Evolutionary conservation across 2,888 invertebrate species (phyloP).

Genomic region (Crematogaster levior): DNA sequence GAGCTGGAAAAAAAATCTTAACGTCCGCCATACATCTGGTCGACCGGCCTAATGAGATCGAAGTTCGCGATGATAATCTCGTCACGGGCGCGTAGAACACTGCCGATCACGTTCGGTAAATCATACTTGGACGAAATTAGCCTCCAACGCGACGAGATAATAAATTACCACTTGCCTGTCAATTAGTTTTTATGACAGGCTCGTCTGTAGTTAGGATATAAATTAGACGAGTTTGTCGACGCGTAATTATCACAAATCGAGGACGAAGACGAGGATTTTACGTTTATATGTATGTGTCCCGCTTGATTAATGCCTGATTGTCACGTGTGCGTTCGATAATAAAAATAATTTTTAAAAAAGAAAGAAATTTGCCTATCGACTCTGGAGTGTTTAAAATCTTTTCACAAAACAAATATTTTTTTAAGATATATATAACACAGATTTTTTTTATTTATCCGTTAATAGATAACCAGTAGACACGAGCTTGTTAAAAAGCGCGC

Average conservation of each 20-base stretch:
- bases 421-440: background rate
- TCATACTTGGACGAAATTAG: slow-evolving; percentile 46
- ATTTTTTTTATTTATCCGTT: background rate
- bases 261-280: slow-evolving; percentile 14
- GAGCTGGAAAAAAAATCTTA: slow-evolving; percentile 57
- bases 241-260: slow-evolving; percentile 32
- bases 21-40: slow-evolving; percentile 53
- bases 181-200: slow-evolving; percentile 51
- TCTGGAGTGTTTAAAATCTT: background rate
- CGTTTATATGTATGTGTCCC: background rate
- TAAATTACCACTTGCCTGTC: slow-evolving; percentile 52
- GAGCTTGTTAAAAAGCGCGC: background rate
- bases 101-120: slow-evolving; percentile 20
- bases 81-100: slow-evolving; percentile 2
- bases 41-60: slow-evolving; percentile 46
- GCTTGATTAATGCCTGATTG: slow-evolving; percentile 18
- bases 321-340: slow-evolving; percentile 24
- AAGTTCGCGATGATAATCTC: slow-evolving; percentile 55
- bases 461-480: background rate
- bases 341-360: background rate
- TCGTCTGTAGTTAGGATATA: slow-evolving; percentile 38
- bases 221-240: slow-evolving; percentile 41
- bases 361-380: background rate
- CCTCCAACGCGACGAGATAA: slow-evolving; percentile 49
- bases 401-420: background rate